Percentiles rank a stretch among this genome's conserved stretches.
These are phyloP conservation scores for Machimus rusticus DNA, from an alignment of 2,888 invertebrate species.

Conservation along the genomic window DNA sequence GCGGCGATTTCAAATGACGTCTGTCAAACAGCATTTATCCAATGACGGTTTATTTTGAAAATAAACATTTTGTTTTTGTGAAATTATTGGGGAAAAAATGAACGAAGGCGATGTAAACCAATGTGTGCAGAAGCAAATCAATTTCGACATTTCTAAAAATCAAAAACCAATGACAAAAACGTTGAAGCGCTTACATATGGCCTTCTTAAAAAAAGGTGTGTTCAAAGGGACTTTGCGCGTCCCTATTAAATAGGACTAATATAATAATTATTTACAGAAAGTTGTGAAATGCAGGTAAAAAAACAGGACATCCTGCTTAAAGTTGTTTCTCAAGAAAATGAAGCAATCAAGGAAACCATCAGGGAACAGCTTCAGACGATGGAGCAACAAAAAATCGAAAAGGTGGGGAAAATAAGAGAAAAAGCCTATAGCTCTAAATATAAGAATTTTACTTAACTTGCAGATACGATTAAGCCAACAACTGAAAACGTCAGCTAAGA, in stretches of 20 bases:
- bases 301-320: not conserved
- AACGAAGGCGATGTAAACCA: not conserved
- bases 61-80: not conserved
- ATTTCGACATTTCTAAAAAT: not conserved
- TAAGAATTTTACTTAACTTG: not conserved
- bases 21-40: not conserved
- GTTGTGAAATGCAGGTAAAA: not conserved
- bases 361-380: not conserved
- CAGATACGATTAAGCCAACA: constrained; percentile 1
- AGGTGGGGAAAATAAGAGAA: not conserved
- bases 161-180: not conserved
- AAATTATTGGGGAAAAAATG: not conserved
- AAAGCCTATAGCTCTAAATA: not conserved
- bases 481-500: not conserved
- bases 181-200: not conserved
- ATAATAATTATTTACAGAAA: not conserved
- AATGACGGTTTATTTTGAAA: not conserved
- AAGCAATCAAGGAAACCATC: not conserved
- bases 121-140: not conserved
- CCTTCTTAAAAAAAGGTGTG: not conserved
- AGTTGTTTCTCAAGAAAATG: not conserved
- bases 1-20: not conserved
- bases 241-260: not conserved
- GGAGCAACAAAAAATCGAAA: not conserved
- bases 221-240: not conserved